Evolutionary conservation across 2,797 vertebrate genomes (phyloP).

Genomic region (Periparus ater): DNA sequence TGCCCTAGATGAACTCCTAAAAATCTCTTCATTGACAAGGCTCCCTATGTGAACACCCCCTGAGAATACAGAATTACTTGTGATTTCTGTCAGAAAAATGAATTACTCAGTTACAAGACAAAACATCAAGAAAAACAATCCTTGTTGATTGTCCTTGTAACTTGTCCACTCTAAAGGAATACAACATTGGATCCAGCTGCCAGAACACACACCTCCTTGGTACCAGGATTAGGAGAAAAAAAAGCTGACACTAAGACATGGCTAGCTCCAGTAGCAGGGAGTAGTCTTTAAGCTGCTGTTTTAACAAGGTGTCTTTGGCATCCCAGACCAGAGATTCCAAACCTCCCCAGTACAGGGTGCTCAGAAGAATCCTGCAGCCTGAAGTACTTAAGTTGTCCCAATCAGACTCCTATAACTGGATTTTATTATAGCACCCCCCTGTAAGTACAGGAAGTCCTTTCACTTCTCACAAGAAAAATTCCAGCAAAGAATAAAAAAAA

Average conservation of each 20-base stretch:
- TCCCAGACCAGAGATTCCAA: neutral
- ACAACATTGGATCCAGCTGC: neutral
- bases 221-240: neutral
- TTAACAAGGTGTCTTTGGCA: neutral
- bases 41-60: fast-evolving
- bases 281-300: neutral
- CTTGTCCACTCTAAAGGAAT: neutral
- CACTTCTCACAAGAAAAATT: neutral
- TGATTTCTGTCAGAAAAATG: neutral
- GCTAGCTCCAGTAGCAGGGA: neutral
- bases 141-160: neutral
- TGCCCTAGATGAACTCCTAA: neutral
- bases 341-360: neutral
- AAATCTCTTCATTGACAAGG: neutral
- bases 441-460: neutral
- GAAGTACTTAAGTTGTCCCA: neutral
- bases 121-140: neutral
- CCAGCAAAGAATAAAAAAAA: neutral
- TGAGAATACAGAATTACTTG: neutral
- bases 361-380: neutral
- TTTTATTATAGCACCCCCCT: neutral
- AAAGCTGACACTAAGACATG: neutral
- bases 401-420: neutral
- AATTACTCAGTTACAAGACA: neutral
- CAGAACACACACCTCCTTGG: neutral